phyloP scores from a whole-genome alignment of 2,888 invertebrate genomes.

The Tinea trinotella region DNA sequence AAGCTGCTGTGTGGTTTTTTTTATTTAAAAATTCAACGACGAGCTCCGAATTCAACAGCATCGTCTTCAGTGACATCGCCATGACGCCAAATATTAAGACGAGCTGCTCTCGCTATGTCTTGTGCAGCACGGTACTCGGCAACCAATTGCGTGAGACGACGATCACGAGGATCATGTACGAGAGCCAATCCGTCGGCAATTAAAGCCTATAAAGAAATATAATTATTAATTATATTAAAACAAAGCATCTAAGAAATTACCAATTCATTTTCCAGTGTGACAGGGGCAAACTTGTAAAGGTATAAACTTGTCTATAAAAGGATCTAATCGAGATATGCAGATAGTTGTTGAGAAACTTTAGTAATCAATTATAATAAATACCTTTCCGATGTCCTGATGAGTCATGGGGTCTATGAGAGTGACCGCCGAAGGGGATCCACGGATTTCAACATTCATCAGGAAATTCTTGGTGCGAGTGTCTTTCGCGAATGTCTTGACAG shows the following conservation, averaged over 20 bases:
- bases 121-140: constrained; percentile 89
- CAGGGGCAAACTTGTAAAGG: too few relatives aligned
- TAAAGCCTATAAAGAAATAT: constrained; percentile 77
- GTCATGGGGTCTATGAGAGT: constrained; percentile 65
- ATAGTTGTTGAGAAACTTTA: too few relatives aligned
- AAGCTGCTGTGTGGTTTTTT: too few relatives aligned
- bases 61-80: constrained; percentile 98
- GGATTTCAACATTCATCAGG: constrained; percentile 87
- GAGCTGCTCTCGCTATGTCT: constrained; percentile 87
- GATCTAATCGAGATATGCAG: too few relatives aligned
- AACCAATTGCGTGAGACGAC: constrained; percentile 83
- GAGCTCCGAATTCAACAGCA: constrained; percentile 72
- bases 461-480: constrained; percentile 82
- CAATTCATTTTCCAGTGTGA: too few relatives aligned
- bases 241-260: neutral
- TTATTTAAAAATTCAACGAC: constrained; percentile 41
- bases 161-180: constrained; percentile 85
- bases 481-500: constrained; percentile 76
- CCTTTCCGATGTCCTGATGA: constrained; percentile 67
- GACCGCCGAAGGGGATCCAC: constrained; percentile 69
- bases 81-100: constrained; percentile 95
- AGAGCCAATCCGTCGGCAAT: constrained; percentile 89
- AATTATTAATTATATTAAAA: neutral
- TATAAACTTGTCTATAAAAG: too few relatives aligned
- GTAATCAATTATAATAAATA: constrained; percentile 25